phyloP scores from a whole-genome alignment of 2,113 vertebrate species.

The Coregonus clupeaformis region DNA sequence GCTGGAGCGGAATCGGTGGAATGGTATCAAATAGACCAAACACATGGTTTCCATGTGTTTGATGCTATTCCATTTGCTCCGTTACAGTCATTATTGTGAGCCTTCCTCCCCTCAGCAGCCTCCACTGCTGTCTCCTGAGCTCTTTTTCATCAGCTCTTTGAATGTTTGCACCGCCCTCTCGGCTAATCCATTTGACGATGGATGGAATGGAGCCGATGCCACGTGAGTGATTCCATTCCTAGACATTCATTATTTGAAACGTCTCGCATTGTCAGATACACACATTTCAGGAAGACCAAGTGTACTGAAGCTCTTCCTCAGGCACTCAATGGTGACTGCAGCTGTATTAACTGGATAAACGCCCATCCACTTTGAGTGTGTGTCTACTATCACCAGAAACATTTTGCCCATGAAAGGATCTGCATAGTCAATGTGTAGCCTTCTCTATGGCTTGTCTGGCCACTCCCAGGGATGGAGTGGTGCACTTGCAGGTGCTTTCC shows the following conservation, averaged over 20 bases:
- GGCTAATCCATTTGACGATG: slow-evolving; percentile 21
- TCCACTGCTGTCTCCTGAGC: no score
- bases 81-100: no score
- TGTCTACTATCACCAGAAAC: no score
- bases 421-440: slow-evolving; percentile 35
- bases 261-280: slow-evolving; percentile 1
- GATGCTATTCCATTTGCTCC: no score
- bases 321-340: slow-evolving; percentile 22
- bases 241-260: slow-evolving; percentile 17
- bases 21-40: no score
- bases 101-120: no score
- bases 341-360: slow-evolving; percentile 17
- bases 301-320: slow-evolving; percentile 13
- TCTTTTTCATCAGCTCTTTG: background rate
- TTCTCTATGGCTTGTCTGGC: slow-evolving; percentile 24
- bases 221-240: slow-evolving; percentile 31
- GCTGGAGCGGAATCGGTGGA: no score
- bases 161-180: slow-evolving; percentile 12
- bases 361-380: slow-evolving; percentile 26
- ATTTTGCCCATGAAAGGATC: no score
- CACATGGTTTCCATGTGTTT: no score
- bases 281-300: slow-evolving; percentile 16
- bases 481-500: background rate
- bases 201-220: slow-evolving; percentile 19
- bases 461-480: slow-evolving; percentile 7